Evolutionary conservation across 2,113 vertebrate species (phyloP).

Genomic region (Sarotherodon lohbergeri): DNA sequence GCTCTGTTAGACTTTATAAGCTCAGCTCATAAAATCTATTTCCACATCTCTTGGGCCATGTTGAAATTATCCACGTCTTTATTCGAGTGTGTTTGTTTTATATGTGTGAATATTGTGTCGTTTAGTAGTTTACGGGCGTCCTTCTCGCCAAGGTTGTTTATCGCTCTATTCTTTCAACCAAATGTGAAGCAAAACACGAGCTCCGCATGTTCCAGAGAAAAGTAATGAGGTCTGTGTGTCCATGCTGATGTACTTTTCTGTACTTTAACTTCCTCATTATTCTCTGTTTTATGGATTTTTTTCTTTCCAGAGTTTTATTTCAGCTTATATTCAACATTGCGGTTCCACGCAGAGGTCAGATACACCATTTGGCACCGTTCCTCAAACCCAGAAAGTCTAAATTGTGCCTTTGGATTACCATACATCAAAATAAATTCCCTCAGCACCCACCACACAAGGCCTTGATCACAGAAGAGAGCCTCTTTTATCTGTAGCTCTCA

Average conservation of each 20-base stretch:
- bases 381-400: conserved; percentile 59
- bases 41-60: conserved; percentile 56
- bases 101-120: conserved; percentile 61
- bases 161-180: conserved; percentile 8
- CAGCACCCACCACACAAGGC: conserved; percentile 48
- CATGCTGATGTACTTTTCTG: not conserved
- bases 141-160: conserved; percentile 45
- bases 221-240: conserved; percentile 19
- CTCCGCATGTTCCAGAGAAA: not conserved
- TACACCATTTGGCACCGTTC: conserved; percentile 43
- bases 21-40: conserved; percentile 66
- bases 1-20: conserved; percentile 51
- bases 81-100: conserved; percentile 65
- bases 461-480: conserved; percentile 62
- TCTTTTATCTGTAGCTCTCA: conserved; percentile 66
- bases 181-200: conserved; percentile 10
- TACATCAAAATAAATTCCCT: conserved; percentile 68
- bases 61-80: conserved; percentile 56
- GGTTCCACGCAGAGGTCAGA: conserved; percentile 51
- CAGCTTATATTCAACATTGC: conserved; percentile 33
- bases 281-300: conserved; percentile 28
- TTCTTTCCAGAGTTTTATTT: conserved; percentile 38
- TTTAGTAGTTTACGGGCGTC: conserved; percentile 49
- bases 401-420: conserved; percentile 66
- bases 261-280: conserved; percentile 30